Conservation (phyloP, 2,113 vertebrate genomes). For the Myotis lucifugus region DNA sequence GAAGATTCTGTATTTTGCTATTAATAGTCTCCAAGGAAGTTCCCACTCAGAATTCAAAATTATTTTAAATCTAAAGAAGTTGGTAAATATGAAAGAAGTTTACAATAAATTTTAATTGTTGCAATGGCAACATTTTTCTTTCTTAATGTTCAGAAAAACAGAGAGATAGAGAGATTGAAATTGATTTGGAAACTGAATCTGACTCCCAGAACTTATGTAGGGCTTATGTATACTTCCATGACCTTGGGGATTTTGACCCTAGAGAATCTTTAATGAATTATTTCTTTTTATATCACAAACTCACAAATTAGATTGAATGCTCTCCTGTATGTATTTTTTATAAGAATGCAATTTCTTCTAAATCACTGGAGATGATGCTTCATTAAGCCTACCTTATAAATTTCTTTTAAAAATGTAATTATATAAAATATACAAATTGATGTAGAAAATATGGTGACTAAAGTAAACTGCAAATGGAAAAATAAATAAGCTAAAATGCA, state of each 20-base stretch:
- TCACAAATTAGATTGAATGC: background rate
- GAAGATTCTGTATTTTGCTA: background rate
- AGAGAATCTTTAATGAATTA: background rate
- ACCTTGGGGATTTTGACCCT: background rate
- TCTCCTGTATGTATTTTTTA: background rate
- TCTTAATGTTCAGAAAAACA: background rate
- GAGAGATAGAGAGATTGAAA: background rate
- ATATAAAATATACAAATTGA: background rate
- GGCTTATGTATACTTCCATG: background rate
- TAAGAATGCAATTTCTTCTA: background rate
- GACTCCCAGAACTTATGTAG: background rate
- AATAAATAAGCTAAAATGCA: background rate
- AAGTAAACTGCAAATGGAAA: background rate
- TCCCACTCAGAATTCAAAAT: background rate
- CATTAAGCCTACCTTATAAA: background rate
- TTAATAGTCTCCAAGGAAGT: background rate
- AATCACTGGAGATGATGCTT: background rate
- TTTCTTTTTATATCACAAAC: background rate
- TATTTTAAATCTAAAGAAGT: background rate
- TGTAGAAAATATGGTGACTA: background rate
- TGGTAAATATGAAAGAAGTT: background rate
- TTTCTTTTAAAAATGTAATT: background rate
- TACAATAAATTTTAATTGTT: background rate
- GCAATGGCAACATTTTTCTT: background rate
- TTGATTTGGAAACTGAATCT: background rate